phyloP scores from a whole-genome alignment of 1,140 invertebrate species.

The Heterodera schachtii region DNA sequence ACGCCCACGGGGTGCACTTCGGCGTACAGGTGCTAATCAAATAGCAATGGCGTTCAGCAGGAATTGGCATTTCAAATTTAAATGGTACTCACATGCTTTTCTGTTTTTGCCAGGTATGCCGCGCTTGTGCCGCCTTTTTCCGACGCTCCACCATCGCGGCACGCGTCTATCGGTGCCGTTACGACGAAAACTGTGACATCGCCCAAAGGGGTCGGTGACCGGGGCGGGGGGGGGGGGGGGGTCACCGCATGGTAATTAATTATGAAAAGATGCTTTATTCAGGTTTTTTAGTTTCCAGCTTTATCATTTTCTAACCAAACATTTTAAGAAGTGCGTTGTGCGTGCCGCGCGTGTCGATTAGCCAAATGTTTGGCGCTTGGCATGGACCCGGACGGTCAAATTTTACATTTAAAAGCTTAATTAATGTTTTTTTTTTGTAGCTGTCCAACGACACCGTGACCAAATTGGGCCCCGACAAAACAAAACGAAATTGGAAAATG shows the following conservation, averaged over 20 bases:
- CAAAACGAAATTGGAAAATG: conserved; percentile 2
- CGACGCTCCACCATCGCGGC: conserved; percentile 39
- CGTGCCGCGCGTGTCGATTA: conserved; percentile 38
- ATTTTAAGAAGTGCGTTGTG: conserved; percentile 37
- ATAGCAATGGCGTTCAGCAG: too few species aligned
- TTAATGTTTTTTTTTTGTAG: conserved; percentile 1
- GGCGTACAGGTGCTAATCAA: conserved; percentile 31
- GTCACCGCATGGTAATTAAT: too few species aligned
- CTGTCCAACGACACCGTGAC: conserved; percentile 38
- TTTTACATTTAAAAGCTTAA: background rate
- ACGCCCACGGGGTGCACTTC: conserved; percentile 36
- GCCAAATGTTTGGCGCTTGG: conserved; percentile 34
- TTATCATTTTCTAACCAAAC: too few species aligned
- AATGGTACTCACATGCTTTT: too few species aligned
- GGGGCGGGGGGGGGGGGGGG: too few species aligned
- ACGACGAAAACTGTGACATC: conserved; percentile 34
- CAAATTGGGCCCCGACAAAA: conserved; percentile 37
- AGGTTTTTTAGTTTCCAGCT: too few species aligned
- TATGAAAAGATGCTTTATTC: too few species aligned
- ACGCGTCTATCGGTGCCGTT: conserved; percentile 33
- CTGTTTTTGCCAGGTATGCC: conserved; percentile 11
- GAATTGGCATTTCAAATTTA: too few species aligned
- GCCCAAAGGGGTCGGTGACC: conserved; percentile 18
- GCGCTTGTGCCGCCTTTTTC: conserved; percentile 40
- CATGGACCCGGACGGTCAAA: conserved; percentile 29